A percentile compares a stretch with the other conserved stretches of the same genome.
phyloP scores from a whole-genome alignment of 1,140 invertebrate genomes.

The Drosophila repletoides region DNA sequence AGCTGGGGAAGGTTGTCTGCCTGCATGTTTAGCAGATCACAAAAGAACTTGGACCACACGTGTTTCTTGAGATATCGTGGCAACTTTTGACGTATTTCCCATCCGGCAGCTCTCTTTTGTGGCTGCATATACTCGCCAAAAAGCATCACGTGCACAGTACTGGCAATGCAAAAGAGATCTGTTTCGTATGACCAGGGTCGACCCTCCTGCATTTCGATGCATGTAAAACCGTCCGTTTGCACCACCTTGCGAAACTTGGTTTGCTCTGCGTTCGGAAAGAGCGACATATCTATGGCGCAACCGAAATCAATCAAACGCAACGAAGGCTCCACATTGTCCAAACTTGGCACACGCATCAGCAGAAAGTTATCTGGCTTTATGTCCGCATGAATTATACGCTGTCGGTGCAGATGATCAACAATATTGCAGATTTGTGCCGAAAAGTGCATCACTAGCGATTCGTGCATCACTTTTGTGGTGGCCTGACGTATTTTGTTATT shows the following conservation, averaged over 20 bases:
- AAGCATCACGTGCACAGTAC: slow-evolving; percentile 92
- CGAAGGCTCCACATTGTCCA: slow-evolving; percentile 83
- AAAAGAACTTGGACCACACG: slow-evolving; percentile 87
- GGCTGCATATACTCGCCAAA: slow-evolving; percentile 94
- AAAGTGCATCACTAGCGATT: slow-evolving; percentile 91
- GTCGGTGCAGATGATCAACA: slow-evolving; percentile 93
- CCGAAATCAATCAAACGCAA: slow-evolving; percentile 94
- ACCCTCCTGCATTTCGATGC: slow-evolving; percentile 93
- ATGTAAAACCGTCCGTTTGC: slow-evolving; percentile 90
- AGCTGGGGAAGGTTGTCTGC: slow-evolving; percentile 86
- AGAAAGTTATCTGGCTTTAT: slow-evolving; percentile 99
- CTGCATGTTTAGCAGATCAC: slow-evolving; percentile 87
- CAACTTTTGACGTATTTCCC: slow-evolving; percentile 86
- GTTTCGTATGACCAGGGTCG: slow-evolving; percentile 96
- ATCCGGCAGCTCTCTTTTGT: slow-evolving; percentile 63
- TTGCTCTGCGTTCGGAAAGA: slow-evolving; percentile 90
- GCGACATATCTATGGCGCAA: slow-evolving; percentile 93
- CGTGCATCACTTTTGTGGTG: slow-evolving; percentile 87
- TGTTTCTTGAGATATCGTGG: slow-evolving; percentile 84
- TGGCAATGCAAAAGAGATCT: slow-evolving; percentile 94
- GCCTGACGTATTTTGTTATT: slow-evolving; percentile 88
- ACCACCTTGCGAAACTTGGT: slow-evolving; percentile 89
- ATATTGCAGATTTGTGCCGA: slow-evolving; percentile 95
- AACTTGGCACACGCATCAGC: slow-evolving; percentile 84
- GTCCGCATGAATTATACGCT: slow-evolving; percentile 97